A percentile compares a stretch with the other conserved stretches of the same genome.
These are phyloP conservation scores for Apantesis nais DNA, from an alignment of 2,888 invertebrate genomes.

Conservation along the genomic window DNA sequence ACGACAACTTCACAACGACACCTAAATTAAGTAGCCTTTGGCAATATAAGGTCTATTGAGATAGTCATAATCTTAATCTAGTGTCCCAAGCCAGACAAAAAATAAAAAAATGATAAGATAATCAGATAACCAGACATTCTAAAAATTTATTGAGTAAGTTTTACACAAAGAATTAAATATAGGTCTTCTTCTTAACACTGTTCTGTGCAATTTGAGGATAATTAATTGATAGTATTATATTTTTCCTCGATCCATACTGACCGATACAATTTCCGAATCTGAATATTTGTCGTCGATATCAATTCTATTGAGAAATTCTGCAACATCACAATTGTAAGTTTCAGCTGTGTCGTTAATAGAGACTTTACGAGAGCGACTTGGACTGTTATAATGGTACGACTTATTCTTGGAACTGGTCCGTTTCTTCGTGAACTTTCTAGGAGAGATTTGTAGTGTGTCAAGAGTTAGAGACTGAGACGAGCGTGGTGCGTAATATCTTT, in stretches of 20 bases:
- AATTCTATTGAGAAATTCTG: constrained; percentile 71
- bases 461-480: constrained; percentile 61
- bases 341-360: constrained; percentile 74
- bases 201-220: background rate
- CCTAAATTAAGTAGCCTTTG: background rate
- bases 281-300: constrained; percentile 70
- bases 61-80: background rate
- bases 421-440: constrained; percentile 71
- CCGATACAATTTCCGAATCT: constrained; percentile 63
- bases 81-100: background rate
- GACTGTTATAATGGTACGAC: constrained; percentile 62
- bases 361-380: constrained; percentile 68
- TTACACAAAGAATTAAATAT: background rate
- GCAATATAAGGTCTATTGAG: background rate
- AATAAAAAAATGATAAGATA: background rate
- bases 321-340: constrained; percentile 64
- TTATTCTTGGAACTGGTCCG: constrained; percentile 56
- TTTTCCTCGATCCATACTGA: constrained; percentile 60
- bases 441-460: constrained; percentile 69
- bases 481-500: constrained; percentile 88
- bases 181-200: background rate
- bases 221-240: constrained; percentile 29
- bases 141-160: background rate
- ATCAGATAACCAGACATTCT: background rate
- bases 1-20: background rate